Base-by-base conservation (phyloP, 2,797 vertebrate species). In the Crocodylus rhombifer region DNA sequence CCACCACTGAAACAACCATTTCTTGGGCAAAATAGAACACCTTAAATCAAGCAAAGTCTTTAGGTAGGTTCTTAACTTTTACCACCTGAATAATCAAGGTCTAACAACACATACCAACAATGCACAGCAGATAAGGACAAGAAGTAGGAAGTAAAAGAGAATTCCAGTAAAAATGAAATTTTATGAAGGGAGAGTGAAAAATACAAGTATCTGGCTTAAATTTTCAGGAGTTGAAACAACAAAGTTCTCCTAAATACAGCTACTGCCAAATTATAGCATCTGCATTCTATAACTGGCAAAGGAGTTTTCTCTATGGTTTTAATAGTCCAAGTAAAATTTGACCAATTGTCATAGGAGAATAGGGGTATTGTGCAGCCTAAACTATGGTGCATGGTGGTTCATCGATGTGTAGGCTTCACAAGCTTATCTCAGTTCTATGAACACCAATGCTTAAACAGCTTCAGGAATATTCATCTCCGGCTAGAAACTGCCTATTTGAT, bases 1-100 rank as follows among this genome's bases (percentile, higher is more conserved):
- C 58, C 21, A 60, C 58, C 58, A 60, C 58, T 60, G 58, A 60
- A 60, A 60, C 62, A 63, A 14, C 26, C 61, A 26, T 63, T 26
- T 14, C 62, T 63, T 51, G 42, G 42, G 10, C 26, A 14, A 63
- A 63, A 26, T 11, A 63, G 11, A 63, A 63, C 26, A 26, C 25
- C 26, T 63, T 26, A 63, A 63, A 63, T 26, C 62, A 13, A 63
- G 62, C 26, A 63, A 63, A 28, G 28, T 14, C 14, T 63, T 28
- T 63, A 63, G 28, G 28, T 14, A 28, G 25, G 25, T 63, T 21
- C 20, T 82, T 10, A 15, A 10, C 8, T 56, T n/a, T n/a, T 56
- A 11, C 51, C 75, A 60, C 25, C 8, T 2, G 1, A 2, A 0
- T 5, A 73, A 26, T 64, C 42, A 56, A 71, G 12, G 16, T 14